Evolutionary conservation across 1,140 invertebrate species (phyloP), one percentile per base, ranked within the genome.

Genomic region (Ceratosolen solmsi): DNA sequence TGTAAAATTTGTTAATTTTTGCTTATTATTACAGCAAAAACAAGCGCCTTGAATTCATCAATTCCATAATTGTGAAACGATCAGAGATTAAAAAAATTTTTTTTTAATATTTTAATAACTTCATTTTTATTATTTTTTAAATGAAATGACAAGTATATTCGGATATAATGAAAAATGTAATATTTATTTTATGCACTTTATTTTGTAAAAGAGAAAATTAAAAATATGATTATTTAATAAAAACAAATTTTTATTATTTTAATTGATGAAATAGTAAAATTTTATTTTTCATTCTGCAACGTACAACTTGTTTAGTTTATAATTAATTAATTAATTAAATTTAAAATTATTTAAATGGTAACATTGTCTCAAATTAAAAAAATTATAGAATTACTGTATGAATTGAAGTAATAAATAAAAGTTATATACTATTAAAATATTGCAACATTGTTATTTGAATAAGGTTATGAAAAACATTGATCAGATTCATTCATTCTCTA

Each of bases 1-100:
- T 15, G 20, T 33, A 51, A 36, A 78, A 54, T 68, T 46, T 27
- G 8, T 68, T 78, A n/a, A 54, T 56, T 71, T 70, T 71, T 70
- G 30, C 49, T 54, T 78, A 7, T 25, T 54, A 54, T 36, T n/a
- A 54, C 11, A 58, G 15, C 25, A 8, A 58, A 74, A 74, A 73
- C 20, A 73, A 73, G 46, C 33, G 70, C 49, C n/a, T 54, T 73
- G 11, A 58, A 74, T 46, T 54, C 33, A 36, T 56, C 72, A 58
- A 11, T 58, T 58, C 49, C 13, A 33, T 71, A 71, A 71, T n/a
- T n/a, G 36, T 38, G 15, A 41, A 38, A 70, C 36, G 36, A 17
- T 38, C 36, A 70, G 15, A 70, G 36, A 65, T 46, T 7, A 46
- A 46, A 46, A 46, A 5, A 65, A 30, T 70, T 38, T 70, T 38